Conservation (phyloP, 1,140 invertebrate species). For the Drosophila aff. region DNA sequence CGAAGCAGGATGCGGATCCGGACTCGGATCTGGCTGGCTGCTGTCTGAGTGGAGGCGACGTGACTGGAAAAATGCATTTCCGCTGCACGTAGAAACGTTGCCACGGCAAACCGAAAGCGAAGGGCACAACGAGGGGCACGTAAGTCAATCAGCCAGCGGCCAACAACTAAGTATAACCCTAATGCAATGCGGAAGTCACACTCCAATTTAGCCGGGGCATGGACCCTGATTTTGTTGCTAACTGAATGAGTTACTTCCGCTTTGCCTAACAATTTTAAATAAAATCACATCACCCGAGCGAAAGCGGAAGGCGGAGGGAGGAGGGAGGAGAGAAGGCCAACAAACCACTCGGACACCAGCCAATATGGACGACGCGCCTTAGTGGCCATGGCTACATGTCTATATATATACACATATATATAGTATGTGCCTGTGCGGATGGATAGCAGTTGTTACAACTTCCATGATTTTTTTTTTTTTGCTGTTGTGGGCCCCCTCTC, state of each 20-base stretch:
- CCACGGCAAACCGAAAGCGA: constrained; percentile 66
- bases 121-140: constrained; percentile 71
- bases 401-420: background rate
- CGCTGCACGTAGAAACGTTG: constrained; percentile 68
- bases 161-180: constrained; percentile 68
- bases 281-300: constrained; percentile 60
- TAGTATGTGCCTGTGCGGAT: constrained; percentile 22
- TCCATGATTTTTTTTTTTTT: constrained; percentile 8
- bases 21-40: constrained; percentile 16
- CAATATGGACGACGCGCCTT: constrained; percentile 40
- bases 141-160: constrained; percentile 76
- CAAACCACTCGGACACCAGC: constrained; percentile 37
- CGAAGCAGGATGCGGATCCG: constrained; percentile 12
- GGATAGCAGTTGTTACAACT: constrained; percentile 39
- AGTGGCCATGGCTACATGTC: constrained; percentile 10
- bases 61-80: constrained; percentile 82
- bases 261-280: constrained; percentile 79
- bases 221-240: constrained; percentile 76
- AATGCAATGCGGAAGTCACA: constrained; percentile 82
- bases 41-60: constrained; percentile 57
- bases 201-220: constrained; percentile 66
- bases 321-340: constrained; percentile 1
- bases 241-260: constrained; percentile 81
- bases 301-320: background rate
- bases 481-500: background rate